Base-by-base conservation (phyloP, 2,888 invertebrate species). In the Aricia artaxerxes region DNA sequence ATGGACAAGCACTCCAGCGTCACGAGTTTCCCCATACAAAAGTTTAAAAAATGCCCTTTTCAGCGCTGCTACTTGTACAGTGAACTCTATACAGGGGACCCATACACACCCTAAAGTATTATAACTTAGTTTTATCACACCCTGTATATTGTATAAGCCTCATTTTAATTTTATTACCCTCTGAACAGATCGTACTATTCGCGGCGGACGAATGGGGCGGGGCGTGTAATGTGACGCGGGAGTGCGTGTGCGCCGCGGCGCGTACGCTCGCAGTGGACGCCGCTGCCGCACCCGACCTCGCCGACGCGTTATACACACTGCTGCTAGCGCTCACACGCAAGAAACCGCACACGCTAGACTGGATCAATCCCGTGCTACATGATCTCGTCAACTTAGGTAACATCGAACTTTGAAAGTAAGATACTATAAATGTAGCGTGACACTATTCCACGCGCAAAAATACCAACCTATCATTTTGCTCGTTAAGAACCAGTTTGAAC, bases 321-420 rank as follows among this genome's bases (percentile, higher is more conserved):
- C 90, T 97, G 38, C 93, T 95, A 5, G 95, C 96, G 79, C 88
- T 97, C 80, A 94, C 96, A 78, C 97, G 96, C 90, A 97, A 97
- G 87, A 95, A 95, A 81, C 95, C 96, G 7, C 89, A 90, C 6
- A 89, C 86, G 73, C 78, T 92, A 7, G 89, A 90, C 81, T 91
- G 90, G 89, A 84, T 93, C 2, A 88, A 90, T 0, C 90, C 90
- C 49, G 79, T 89, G 72, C 81, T 93, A 73, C 84, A 91, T 0
- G 87, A 91, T 11, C 84, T 92, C 1, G 86, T 93, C 0, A 87
- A 90, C 2, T 81, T 93, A 73, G 92, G 93, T 93, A 79, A 38
- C 13, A 5, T 57, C 57, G 13, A 57, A 57, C 16, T 57, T 57
- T 16, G 57, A 57, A 57, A 57, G 16, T 57, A 57, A 57, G 16